Conservation (phyloP, 2,797 vertebrate genomes). For the Poliocrania exsul region DNA sequence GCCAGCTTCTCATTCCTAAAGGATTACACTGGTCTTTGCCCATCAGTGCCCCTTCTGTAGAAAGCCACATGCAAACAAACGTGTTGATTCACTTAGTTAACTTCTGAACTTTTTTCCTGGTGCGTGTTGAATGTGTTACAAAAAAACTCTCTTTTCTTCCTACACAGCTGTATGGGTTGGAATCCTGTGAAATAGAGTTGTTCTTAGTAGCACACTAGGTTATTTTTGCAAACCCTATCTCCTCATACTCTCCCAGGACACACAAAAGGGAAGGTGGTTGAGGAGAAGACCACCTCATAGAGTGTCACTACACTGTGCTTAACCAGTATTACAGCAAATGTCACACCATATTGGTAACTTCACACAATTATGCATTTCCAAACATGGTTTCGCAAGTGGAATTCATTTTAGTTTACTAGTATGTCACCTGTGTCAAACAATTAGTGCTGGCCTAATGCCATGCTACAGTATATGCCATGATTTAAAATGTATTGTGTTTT, state of each 20-base stretch:
- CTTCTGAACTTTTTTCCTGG: constrained; percentile 23
- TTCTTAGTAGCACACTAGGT: neutral
- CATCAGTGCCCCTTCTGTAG: neutral
- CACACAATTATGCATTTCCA: neutral
- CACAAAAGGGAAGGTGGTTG: neutral
- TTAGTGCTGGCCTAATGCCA: rapidly evolving
- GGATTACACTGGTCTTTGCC: constrained; percentile 5
- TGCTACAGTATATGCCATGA: rapidly evolving
- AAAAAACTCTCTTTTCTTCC: neutral
- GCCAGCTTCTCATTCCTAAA: constrained; percentile 29
- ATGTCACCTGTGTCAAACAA: neutral
- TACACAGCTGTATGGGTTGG: neutral
- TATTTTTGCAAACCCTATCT: neutral
- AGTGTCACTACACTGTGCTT: neutral
- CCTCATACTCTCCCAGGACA: neutral
- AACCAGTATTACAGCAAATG: neutral
- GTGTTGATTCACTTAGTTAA: neutral
- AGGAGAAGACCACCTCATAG: neutral
- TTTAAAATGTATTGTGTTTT: rapidly evolving
- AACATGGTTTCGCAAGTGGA: neutral
- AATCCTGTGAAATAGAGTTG: neutral
- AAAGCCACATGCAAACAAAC: constrained; percentile 8
- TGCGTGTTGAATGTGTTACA: neutral
- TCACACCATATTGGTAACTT: neutral
- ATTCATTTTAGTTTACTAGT: neutral